Evolutionary conservation across 2,113 vertebrate genomes (phyloP), one percentile per base, ranked within the genome.

Genomic region (Salvelinus alpinus): DNA sequence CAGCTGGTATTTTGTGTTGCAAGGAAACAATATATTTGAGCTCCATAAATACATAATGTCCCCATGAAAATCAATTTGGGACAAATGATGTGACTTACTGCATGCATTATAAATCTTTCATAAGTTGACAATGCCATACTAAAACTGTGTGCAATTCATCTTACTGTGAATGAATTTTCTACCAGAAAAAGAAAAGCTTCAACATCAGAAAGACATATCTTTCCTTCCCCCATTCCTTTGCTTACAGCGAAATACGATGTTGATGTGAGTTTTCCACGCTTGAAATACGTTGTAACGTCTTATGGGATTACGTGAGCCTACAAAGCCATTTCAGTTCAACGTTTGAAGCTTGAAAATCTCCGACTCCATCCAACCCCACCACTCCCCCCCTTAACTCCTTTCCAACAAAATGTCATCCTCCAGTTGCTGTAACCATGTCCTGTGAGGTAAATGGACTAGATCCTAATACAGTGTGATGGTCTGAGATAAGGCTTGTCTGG

Each of bases 401-500:
- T 70, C 59, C 65, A 62, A 31, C 31, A 66, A 72, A 73, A 75
- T 78, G 64, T 70, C 74, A 78, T 78, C 76, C 71, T 29, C 31
- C 13, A 29, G 51, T 18, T 59, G 60, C n/a, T 31, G 48, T 38
- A 1, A 27, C 73, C 60, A 64, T 57, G 27, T 75, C 64, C 64
- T 78, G 34, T 64, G 71, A 76, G 71, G 11, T 59, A 75, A 74
- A 67, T 60, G 18, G 24, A 3, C 60, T 68, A 72, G 44, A 78
- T 75, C 60, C 64, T 70, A 44, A 82, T 64, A 64, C 74, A n/a
- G 27, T 71, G 31, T 73, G 86, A 87, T 80, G 29, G 72, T 69
- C 31, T 29, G 44, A 66, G 69, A 71, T 64, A 70, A 78, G 70
- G 51, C 16, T 6, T 51, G 72, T 70, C 73, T 25, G 22, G 64